Base-by-base conservation (phyloP, 1,140 invertebrate species). In the Drosophila funebris region DNA sequence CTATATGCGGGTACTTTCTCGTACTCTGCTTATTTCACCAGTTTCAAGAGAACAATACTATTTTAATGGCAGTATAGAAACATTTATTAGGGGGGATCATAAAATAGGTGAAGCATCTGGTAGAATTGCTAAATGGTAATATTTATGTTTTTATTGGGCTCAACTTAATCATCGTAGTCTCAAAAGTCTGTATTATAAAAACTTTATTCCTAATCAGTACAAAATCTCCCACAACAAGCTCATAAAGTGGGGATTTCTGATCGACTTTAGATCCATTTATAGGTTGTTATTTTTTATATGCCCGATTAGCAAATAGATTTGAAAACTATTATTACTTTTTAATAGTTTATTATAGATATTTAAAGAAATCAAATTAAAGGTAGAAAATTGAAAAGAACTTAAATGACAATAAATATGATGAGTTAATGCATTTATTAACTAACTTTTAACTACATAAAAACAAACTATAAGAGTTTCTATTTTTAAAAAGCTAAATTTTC, bases 101-200 rank as follows among this genome's bases (percentile, higher is more conserved):
- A 58, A 67, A 58, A 58, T 58, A 13, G 11, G n/a, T 67, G 8
- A 48, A n/a, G 5, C 4, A 20, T 61, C 27, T 20, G n/a, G 18
- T 27, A 13, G 4, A 9, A 31, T 20, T 20, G 39, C 1, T 48
- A 58, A 31, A 31, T 20, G 39, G 1, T 48, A 58, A 37, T 57
- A 56, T 46, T 58, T 58, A 66, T 57, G 39, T 7, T 2, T 58
- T 58, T 37, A 67, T 31, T 27, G 3, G 2, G 9, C 14, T 22
- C 16, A 22, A 43, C 3, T 43, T 27, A 48, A 48, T 27, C 13
- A 20, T 11, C 24, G 2, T n/a, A 22, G 9, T 44, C n/a, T 48
- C 6, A 41, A 7, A 16, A 16, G 14, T 2, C 14, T 14, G 3
- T 13, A 48, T 13, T 48, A 14, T 7, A 18, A 7, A 43, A 33